Evolutionary conservation across 2,888 invertebrate genomes (phyloP).

Genomic region (Xanthia icteritia): DNA sequence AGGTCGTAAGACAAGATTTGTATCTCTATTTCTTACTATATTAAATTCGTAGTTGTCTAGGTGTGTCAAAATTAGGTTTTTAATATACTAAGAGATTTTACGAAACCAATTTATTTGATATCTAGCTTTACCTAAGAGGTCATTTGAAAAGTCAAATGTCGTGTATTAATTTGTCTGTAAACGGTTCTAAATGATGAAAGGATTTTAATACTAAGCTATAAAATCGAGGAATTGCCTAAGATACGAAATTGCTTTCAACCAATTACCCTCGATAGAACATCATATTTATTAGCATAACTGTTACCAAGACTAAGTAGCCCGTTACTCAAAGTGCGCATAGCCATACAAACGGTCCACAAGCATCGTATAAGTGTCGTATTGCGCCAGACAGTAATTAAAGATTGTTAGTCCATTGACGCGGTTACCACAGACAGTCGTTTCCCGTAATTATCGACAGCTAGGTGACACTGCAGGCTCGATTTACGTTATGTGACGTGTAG

Average conservation of each 20-base stretch:
- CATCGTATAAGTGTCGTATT: slow-evolving; percentile 14
- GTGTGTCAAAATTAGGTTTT: slow-evolving; percentile 12
- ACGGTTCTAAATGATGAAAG: slow-evolving; percentile 15
- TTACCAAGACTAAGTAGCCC: background rate
- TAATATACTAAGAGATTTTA: background rate
- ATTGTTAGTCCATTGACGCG: slow-evolving; percentile 31
- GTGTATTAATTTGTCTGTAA: background rate
- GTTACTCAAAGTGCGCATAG: slow-evolving; percentile 3
- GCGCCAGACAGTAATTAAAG: slow-evolving; percentile 55
- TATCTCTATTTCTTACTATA: background rate
- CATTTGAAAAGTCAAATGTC: slow-evolving; percentile 3
- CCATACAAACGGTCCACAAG: background rate
- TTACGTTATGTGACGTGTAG: slow-evolving; percentile 39
- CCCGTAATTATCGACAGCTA: slow-evolving; percentile 44
- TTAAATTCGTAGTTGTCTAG: background rate
- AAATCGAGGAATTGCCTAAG: slow-evolving; percentile 14
- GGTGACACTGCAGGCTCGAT: slow-evolving; percentile 36
- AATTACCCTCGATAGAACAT: background rate
- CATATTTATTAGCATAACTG: slow-evolving; percentile 1
- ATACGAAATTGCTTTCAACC: background rate
- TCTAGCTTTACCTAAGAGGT: background rate
- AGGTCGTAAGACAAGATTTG: background rate
- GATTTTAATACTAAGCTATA: slow-evolving; percentile 14
- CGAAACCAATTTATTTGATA: slow-evolving; percentile 13
- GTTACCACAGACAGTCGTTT: slow-evolving; percentile 49